Conservation (phyloP, 2,113 vertebrate genomes). For the Callospermophilus lateralis region DNA sequence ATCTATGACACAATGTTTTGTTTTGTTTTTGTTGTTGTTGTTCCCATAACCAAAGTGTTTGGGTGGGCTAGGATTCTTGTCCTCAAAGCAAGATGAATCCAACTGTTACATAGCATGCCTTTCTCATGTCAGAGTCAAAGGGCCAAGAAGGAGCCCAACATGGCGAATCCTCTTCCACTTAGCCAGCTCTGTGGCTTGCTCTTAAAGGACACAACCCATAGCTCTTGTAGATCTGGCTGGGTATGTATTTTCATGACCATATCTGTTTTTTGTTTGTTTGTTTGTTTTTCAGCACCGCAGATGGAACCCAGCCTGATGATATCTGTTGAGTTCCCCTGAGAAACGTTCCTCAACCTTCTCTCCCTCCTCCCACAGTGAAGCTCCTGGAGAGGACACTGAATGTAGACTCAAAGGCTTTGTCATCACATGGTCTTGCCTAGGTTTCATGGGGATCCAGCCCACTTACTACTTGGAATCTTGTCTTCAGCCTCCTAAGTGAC, state of each 20-base stretch:
- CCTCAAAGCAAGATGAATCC: neutral
- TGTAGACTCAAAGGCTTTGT: neutral
- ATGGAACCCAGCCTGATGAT: neutral
- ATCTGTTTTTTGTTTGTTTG: neutral
- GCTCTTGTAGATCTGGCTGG: constrained; percentile 15
- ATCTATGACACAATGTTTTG: neutral
- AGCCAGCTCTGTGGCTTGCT: neutral
- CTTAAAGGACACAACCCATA: constrained; percentile 60
- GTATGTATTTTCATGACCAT: neutral
- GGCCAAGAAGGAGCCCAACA: neutral
- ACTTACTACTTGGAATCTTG: constrained; percentile 73
- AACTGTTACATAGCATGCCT: neutral
- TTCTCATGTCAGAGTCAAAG: neutral
- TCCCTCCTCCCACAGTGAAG: neutral
- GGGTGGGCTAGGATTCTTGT: neutral
- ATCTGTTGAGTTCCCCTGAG: neutral
- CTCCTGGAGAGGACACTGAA: neutral
- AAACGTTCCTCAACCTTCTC: neutral
- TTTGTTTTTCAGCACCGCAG: neutral
- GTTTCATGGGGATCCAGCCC: constrained; percentile 53
- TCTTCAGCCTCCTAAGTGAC: constrained; percentile 40
- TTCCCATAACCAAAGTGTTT: neutral
- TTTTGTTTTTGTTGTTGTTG: neutral
- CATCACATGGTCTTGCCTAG: neutral
- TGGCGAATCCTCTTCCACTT: neutral